Evolutionary conservation across 1,140 invertebrate species (phyloP).

Genomic region (Copidosoma floridanum): DNA sequence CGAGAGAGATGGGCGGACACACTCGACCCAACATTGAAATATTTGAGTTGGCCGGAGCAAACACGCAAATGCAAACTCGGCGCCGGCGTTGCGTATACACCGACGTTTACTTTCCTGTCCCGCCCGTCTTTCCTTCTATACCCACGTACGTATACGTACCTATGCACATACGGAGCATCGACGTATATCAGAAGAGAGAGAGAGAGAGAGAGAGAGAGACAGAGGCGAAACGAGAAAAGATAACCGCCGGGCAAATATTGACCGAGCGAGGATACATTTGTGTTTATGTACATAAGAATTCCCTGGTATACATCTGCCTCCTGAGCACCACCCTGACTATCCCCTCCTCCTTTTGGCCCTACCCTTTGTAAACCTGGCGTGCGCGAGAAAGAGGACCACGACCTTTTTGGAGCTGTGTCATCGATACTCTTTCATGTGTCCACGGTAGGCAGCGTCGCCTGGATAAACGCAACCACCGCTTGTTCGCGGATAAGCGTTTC

Average conservation of each 20-base stretch:
- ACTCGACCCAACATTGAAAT: conserved; percentile 48
- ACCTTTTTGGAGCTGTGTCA: too few relatives aligned
- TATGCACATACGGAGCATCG: too few relatives aligned
- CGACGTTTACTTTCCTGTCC: conserved; percentile 53
- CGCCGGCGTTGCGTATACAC: too few relatives aligned
- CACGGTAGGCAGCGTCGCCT: too few relatives aligned
- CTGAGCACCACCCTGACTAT: conserved; percentile 42
- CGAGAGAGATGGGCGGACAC: conserved; percentile 40
- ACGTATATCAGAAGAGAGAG: conserved; percentile 11
- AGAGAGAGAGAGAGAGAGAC: conserved; percentile 29
- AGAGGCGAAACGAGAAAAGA: conserved; percentile 48
- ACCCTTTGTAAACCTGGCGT: too few relatives aligned
- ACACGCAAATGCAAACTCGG: conserved; percentile 55
- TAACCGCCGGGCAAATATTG: conserved; percentile 57
- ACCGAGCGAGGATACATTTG: conserved; percentile 56
- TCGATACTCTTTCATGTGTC: too few relatives aligned
- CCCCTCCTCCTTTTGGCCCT: background rate
- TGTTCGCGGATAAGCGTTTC: too few relatives aligned
- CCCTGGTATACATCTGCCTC: too few relatives aligned
- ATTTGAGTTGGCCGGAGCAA: conserved; percentile 56
- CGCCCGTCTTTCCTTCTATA: too few relatives aligned
- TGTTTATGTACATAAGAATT: conserved; percentile 47
- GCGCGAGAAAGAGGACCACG: too few relatives aligned
- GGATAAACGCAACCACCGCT: too few relatives aligned
- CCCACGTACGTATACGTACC: too few relatives aligned